These are phyloP conservation scores for Eretmochelys imbricata DNA, from an alignment of 2,113 vertebrate species.

Conservation along the genomic window DNA sequence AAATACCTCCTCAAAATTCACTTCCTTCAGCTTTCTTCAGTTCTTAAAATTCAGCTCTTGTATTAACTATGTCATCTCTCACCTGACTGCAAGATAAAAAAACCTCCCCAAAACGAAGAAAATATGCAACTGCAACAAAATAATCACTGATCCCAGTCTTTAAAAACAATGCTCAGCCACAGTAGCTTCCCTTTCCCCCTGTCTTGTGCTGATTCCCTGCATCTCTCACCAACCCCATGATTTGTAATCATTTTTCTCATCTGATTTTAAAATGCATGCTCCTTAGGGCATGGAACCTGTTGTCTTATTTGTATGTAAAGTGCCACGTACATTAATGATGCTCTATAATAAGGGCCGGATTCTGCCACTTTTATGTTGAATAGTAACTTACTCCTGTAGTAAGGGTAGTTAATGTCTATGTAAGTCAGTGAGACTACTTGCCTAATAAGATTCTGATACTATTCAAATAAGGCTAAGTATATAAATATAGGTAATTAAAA, in stretches of 20 bases:
- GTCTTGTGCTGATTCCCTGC: conserved; percentile 44
- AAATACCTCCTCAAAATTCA: neutral
- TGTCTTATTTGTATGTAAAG: conserved; percentile 63
- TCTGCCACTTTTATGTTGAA: conserved; percentile 44
- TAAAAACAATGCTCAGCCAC: neutral
- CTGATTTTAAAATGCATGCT: conserved; percentile 3
- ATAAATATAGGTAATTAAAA: neutral
- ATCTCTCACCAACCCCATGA: conserved; percentile 41
- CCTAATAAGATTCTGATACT: conserved; percentile 28
- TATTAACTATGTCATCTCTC: neutral
- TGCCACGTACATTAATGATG: conserved; percentile 55
- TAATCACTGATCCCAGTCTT: neutral
- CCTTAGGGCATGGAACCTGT: conserved; percentile 59
- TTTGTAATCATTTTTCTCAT: conserved; percentile 50
- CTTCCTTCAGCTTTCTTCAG: neutral
- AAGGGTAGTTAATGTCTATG: conserved; percentile 59
- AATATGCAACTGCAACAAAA: neutral
- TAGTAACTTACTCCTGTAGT: conserved; percentile 57
- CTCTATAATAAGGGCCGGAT: conserved; percentile 52
- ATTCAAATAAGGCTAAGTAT: neutral
- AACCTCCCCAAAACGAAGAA: neutral
- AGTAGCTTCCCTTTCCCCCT: conserved; percentile 54
- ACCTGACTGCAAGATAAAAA: neutral
- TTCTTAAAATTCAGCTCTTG: neutral
- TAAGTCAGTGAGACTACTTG: conserved; percentile 58